phyloP scores from a whole-genome alignment of 2,113 vertebrate genomes.

The Dendropsophus ebraccatus region DNA sequence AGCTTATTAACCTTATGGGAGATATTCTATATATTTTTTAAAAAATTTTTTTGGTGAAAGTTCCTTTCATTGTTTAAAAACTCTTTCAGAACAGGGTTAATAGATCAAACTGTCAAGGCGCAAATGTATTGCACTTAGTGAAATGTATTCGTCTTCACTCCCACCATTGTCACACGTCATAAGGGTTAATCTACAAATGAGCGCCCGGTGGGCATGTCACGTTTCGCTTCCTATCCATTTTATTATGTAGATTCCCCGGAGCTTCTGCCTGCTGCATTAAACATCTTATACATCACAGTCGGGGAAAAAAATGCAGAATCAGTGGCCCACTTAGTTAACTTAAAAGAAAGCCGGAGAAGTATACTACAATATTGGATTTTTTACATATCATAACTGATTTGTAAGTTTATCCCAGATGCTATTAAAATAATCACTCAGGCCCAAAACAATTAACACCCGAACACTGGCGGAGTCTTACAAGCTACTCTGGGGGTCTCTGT shows the following conservation, averaged over 20 bases:
- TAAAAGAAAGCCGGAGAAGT: neutral
- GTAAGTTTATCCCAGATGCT: constrained; percentile 40
- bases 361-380: constrained; percentile 6
- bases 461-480: constrained; percentile 8
- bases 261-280: constrained; percentile 42
- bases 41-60: no score
- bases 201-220: constrained; percentile 41
- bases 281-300: constrained; percentile 11
- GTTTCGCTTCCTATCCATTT: constrained; percentile 45
- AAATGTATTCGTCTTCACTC: constrained; percentile 13
- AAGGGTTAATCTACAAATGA: constrained; percentile 48
- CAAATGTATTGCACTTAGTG: neutral
- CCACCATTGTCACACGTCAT: constrained; percentile 22
- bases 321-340: constrained; percentile 32
- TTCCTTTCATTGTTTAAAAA: neutral
- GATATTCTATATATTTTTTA: no score
- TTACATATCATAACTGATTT: constrained; percentile 25
- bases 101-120: neutral
- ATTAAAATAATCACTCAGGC: constrained; percentile 53
- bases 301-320: constrained; percentile 19
- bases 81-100: neutral
- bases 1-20: no score
- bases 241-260: constrained; percentile 46
- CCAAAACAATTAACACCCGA: constrained; percentile 52
- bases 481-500: constrained; percentile 20